Conservation (phyloP, 2,113 vertebrate species). For the Phrynosoma platyrhinos region DNA sequence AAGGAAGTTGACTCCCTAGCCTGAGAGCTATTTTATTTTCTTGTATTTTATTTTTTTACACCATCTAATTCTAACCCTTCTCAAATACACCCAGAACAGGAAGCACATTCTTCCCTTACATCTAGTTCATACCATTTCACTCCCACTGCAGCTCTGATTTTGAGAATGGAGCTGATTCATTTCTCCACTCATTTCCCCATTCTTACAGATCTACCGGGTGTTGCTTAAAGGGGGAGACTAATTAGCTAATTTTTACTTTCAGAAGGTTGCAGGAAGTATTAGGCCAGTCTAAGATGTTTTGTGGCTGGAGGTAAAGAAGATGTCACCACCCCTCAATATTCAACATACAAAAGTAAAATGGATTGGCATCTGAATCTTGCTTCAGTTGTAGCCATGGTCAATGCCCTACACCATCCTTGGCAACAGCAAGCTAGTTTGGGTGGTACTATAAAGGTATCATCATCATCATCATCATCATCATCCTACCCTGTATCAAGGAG, state of each 20-base stretch:
- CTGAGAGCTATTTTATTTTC: background rate
- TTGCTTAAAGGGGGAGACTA: background rate
- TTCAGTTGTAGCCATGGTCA: too few species aligned
- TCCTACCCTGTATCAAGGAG: too few species aligned
- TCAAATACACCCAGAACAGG: background rate
- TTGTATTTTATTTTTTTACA: conserved; percentile 15
- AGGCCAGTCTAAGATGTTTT: background rate
- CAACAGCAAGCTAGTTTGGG: too few species aligned
- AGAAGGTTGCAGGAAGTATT: background rate
- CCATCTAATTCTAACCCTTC: conserved; percentile 13
- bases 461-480: too few species aligned
- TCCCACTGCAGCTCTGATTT: background rate
- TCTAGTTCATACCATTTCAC: background rate
- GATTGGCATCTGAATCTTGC: too few species aligned
- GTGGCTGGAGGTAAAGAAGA: too few species aligned
- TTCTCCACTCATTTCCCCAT: background rate
- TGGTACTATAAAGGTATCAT: too few species aligned
- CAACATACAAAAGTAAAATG: too few species aligned
- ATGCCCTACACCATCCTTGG: too few species aligned
- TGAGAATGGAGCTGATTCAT: background rate
- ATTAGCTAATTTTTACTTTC: background rate
- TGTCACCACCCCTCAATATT: too few species aligned
- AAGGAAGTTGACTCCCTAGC: background rate
- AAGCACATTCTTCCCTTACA: conserved; percentile 18
- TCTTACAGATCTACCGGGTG: background rate